Conservation (phyloP, 2,888 invertebrate species). For the Sympetrum striolatum region DNA sequence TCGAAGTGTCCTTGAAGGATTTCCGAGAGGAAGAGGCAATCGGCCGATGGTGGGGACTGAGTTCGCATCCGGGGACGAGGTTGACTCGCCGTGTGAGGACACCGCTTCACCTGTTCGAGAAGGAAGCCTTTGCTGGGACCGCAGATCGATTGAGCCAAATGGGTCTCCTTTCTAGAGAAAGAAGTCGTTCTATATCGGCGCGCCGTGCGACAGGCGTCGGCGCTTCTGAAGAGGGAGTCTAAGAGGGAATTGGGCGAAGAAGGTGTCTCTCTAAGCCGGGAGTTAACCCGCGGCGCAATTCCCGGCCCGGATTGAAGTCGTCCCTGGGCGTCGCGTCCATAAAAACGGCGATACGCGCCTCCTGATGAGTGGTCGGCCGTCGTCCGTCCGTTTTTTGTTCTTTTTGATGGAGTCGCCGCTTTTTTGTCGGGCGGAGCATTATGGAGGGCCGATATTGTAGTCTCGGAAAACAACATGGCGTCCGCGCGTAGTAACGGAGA, state of each 20-base stretch:
- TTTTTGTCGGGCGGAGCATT: not conserved
- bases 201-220: not conserved
- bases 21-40: not conserved
- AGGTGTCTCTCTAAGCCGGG: not conserved
- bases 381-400: not conserved
- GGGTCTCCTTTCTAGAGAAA: not conserved
- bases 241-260: not conserved
- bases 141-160: constrained; percentile 44
- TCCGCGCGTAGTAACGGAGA: not conserved
- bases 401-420: not conserved
- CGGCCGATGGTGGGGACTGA: not conserved
- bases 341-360: not conserved
- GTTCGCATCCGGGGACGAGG: not conserved
- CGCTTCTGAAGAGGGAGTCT: not conserved
- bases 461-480: not conserved
- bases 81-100: not conserved
- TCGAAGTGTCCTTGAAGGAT: not conserved
- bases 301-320: not conserved
- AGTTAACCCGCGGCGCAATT: not conserved
- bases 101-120: constrained; percentile 33
- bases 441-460: not conserved
- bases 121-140: constrained; percentile 40
- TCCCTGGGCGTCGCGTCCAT: not conserved
- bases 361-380: not conserved
- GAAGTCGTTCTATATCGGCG: not conserved